phyloP scores from a whole-genome alignment of 2,113 vertebrate species.

The Malurus elegans region DNA sequence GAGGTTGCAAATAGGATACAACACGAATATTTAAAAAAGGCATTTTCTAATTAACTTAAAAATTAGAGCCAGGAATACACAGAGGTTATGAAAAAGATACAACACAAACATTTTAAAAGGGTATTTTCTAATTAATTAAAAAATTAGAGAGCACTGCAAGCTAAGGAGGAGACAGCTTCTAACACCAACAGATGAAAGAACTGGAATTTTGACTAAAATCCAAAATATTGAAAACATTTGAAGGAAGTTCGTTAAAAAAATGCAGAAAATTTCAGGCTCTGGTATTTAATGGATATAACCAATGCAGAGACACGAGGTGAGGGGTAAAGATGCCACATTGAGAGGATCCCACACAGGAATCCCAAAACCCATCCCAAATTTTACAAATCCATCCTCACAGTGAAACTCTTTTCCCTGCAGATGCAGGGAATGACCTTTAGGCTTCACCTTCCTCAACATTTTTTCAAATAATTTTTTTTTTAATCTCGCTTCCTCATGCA shows the following conservation, averaged over 20 bases:
- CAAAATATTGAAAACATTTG: background rate
- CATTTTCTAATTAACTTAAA: background rate
- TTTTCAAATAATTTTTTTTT: background rate
- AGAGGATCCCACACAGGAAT: background rate
- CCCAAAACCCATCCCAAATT: background rate
- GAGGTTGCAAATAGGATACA: background rate
- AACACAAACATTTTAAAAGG: background rate
- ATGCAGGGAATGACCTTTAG: background rate
- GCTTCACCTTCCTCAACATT: background rate
- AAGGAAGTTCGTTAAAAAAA: background rate
- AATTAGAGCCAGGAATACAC: background rate
- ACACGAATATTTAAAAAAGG: background rate
- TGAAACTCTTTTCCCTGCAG: background rate
- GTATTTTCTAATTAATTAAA: background rate
- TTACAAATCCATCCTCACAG: background rate
- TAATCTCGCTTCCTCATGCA: background rate
- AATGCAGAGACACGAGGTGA: fast-evolving
- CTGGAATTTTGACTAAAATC: background rate
- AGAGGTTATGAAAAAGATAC: background rate
- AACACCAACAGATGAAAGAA: fast-evolving
- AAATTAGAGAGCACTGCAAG: background rate
- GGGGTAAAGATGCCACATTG: background rate
- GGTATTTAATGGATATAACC: background rate
- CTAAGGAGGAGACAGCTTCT: background rate
- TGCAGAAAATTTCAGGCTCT: background rate